Evolutionary conservation across 2,113 vertebrate genomes (phyloP), one percentile per base, ranked within the genome.

Genomic region (Tor tambroides): DNA sequence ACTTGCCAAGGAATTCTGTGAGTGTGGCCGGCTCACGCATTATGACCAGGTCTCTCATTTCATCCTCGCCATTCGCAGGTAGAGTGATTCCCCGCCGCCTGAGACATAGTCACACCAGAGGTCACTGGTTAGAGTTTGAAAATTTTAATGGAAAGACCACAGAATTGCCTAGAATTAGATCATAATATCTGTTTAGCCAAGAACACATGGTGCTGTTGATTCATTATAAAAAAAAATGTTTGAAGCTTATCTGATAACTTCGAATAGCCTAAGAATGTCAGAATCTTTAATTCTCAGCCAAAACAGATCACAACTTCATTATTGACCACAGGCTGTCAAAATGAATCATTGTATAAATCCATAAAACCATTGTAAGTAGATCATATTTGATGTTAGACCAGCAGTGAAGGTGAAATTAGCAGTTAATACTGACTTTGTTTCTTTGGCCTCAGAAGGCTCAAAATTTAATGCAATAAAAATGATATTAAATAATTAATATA

Each of bases 71-170:
- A 17, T 92, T 8, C 0, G 89, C 95, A 0, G 94, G 94, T 6
- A 99, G 95, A 12, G 15, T 0, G 49, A 98, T 94, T 2, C 95
- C 94, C 28, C 98, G 96, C 92, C 95, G 95, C 93, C 98, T 99
- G 63, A 0, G n/a, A 77, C 69, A 75, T 54, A 90, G 17, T 2
- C 11, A 80, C 11, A 43, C 8, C 4, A 85, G 61, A 51, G 32
- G 49, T 19, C 3, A 51, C 9, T 38, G 30, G 49, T 75, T 26
- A 56, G 28, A 15, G 35, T 51, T 65, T 65, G 11, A 83, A 32
- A 8, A 9, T 10, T 12, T 65, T 3, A 30, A 43, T 26, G 35
- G 19, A 65, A 81, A 69, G 61, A 49, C 2, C 78, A 63, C 32
- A 80, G 23, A 63, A n/a, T 8, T 61, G 9, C 28, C 2, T 56